A percentile compares a stretch with the other conserved stretches of the same genome.
phyloP scores from a whole-genome alignment of 2,113 vertebrate species.

The Speoplatyrhinus poulsoni region DNA sequence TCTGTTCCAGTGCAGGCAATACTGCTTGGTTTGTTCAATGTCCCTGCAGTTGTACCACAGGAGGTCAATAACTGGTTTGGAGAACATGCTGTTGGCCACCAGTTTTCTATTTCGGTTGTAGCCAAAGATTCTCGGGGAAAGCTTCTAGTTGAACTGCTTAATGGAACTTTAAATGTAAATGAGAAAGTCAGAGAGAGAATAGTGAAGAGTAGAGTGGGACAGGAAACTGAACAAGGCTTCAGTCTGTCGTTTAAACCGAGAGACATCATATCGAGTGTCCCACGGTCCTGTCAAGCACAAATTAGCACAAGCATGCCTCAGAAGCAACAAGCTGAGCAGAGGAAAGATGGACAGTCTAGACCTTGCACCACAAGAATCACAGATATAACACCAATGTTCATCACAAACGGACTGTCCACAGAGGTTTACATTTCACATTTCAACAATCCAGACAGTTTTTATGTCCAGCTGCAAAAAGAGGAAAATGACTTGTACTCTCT shows the following conservation, averaged over 20 bases:
- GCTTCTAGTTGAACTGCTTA: conserved; percentile 82
- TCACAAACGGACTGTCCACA: conserved; percentile 69
- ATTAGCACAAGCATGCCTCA: neutral
- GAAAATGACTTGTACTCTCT: conserved; percentile 70
- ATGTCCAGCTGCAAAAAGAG: conserved; percentile 78
- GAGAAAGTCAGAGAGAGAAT: conserved; percentile 71
- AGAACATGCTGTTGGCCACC: conserved; percentile 65
- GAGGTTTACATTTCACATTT: conserved; percentile 78
- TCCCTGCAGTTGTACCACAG: conserved; percentile 65
- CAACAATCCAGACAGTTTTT: conserved; percentile 76
- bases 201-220: neutral
- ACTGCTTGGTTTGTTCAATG: conserved; percentile 80
- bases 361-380: conserved; percentile 30
- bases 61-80: conserved; percentile 84
- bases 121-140: conserved; percentile 81
- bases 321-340: neutral
- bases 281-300: neutral
- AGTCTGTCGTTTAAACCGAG: neutral
- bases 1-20: conserved; percentile 85
- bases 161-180: conserved; percentile 79
- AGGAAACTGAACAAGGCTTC: neutral
- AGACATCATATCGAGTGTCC: neutral
- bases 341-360: neutral
- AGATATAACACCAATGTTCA: conserved; percentile 61
- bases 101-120: conserved; percentile 77